Evolutionary conservation across 2,888 invertebrate genomes (phyloP), one percentile per base, ranked within the genome.

Genomic region (Thereva unica): DNA sequence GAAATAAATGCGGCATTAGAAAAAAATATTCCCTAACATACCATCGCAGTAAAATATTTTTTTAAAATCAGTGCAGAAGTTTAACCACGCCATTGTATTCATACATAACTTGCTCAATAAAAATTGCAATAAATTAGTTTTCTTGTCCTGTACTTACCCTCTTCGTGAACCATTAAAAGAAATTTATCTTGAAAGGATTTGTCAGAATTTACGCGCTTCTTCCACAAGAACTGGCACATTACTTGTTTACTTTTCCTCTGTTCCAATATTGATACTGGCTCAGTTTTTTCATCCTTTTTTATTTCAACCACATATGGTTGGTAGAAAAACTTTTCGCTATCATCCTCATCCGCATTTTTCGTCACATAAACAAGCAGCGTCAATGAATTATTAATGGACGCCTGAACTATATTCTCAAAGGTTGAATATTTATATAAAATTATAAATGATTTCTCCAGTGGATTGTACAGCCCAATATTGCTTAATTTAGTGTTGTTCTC

Each of bases 151-250:
- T 35, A 49, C 86, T 84, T 83, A 91, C 92, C 87, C 81, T 92
- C 90, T 77, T 90, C 86, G 81, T 93, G 92, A 66, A 89, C 87
- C 54, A 93, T 83, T 35, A 92, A 78, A 50, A 92, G 77, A 73
- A 92, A 86, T 76, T 90, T 88, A 71, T 91, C 88, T 75, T 85
- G 77, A 72, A 70, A 77, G 45, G 68, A 68, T 73, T 72, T 79
- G 72, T 73, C 79, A n/a, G 52, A 49, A 4, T 38, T 49, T 4
- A 73, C 70, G 40, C 77, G 76, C 4, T 76, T 76, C 1, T 75
- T 75, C 81, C 82, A 81, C 10, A 81, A 64, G 85, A 92, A 93
- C 76, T 93, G 92, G 61, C 89, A 84, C 86, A 92, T 88, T 41
- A 89, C 86, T 81, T 93, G 93, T 68, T 88, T 89, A 0, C 84